These are phyloP conservation scores for Sinopyrophorus schimmeli DNA, from an alignment of 2,888 invertebrate genomes.

Conservation along the genomic window DNA sequence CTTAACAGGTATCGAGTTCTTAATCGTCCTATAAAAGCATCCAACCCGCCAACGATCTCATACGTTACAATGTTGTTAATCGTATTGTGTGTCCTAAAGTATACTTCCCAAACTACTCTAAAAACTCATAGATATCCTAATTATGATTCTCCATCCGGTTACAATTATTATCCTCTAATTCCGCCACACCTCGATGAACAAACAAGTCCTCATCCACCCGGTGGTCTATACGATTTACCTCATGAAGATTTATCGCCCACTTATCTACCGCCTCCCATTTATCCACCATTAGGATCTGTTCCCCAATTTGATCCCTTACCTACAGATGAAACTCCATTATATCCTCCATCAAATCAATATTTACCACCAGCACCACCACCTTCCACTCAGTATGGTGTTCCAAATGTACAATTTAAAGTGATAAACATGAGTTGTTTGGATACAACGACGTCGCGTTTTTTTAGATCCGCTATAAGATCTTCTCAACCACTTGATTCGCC, in stretches of 20 bases:
- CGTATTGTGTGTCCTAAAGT: too few relatives aligned
- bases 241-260: constrained; percentile 37
- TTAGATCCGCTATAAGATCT: constrained; percentile 53
- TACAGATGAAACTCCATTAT: constrained; percentile 15
- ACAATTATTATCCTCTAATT: constrained; percentile 40
- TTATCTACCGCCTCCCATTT: constrained; percentile 39
- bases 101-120: too few relatives aligned
- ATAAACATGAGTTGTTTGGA: constrained; percentile 52
- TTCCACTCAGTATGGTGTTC: constrained; percentile 18
- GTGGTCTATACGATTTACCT: constrained; percentile 34
- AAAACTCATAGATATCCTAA: too few relatives aligned
- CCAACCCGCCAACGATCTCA: neutral
- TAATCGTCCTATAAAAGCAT: constrained; percentile 10
- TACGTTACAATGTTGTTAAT: neutral
- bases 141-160: constrained; percentile 29
- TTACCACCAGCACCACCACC: constrained; percentile 35
- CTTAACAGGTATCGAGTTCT: constrained; percentile 13
- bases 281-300: constrained; percentile 36
- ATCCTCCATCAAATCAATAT: constrained; percentile 22
- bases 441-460: constrained; percentile 42
- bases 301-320: constrained; percentile 32
- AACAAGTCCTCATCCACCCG: constrained; percentile 26
- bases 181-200: constrained; percentile 39
- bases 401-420: constrained; percentile 39
- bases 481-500: constrained; percentile 44